Evolutionary conservation across 2,113 vertebrate genomes (phyloP), one percentile per base, ranked within the genome.

Genomic region (Alethe diademata): DNA sequence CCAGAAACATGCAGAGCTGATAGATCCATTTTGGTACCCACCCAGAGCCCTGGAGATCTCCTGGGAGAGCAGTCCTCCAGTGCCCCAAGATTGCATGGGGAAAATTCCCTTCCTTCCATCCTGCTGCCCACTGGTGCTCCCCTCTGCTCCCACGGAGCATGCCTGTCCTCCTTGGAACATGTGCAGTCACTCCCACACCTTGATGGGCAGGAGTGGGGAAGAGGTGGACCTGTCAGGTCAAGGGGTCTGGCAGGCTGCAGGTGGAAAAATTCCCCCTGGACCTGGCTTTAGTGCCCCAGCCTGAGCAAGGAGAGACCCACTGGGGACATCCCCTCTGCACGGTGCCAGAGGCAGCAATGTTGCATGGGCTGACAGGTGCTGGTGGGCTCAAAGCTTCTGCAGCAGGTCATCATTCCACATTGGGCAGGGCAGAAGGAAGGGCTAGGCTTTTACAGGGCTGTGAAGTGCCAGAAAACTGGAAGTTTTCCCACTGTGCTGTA

Each of bases 321-420:
- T 29, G 86, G 29, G 57, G 48, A 33, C 33, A 45, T 4, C 33
- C 24, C 22, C 25, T 3, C 36, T 54, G 57, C 47, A 19, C 13
- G 4, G 56, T 33, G 65, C 43, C 2, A 11, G 25, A 45, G 35
- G 51, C 36, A 73, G 74, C 51, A 58, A 14, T 6, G n/a, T 38
- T 40, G 20, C 24, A 6, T 0, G 0, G 36, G 3, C 18, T 25
- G 25, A 25, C 0, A 0, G 47, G 3, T 29, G 29, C n/a, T 71
- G 54, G 38, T 12, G 40, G 36, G 25, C 35, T 42, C 12, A 8
- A 53, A 85, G 14, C 18, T 33, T 11, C 26, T 51, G 57, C 58
- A 69, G 25, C 35, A 70, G 40, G 54, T 36, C 4, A 10, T 14
- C 2, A 2, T 31, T 57, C 16, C 40, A 12, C 1, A 0, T 5